Percentiles rank a stretch among this genome's conserved stretches.
Conservation (phyloP, 2,113 vertebrate species). For the Lycocorax pyrrhopterus region DNA sequence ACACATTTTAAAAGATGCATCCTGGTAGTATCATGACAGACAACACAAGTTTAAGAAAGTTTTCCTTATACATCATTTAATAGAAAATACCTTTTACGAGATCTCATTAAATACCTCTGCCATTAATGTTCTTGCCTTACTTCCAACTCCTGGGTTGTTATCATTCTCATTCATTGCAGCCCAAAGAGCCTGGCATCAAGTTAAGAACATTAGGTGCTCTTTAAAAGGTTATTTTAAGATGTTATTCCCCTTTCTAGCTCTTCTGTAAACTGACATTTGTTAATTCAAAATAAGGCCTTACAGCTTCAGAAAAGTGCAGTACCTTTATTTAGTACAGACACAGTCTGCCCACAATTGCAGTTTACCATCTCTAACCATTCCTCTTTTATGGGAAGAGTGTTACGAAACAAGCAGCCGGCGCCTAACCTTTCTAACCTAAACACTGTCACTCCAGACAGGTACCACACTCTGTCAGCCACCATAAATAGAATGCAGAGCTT, state of each 20-base stretch:
- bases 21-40: neutral
- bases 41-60: neutral
- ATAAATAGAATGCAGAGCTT: neutral
- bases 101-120: neutral
- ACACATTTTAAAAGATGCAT: neutral
- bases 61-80: neutral
- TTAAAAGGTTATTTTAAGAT: conserved; percentile 32
- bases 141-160: neutral
- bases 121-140: neutral
- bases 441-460: neutral
- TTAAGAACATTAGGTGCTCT: conserved; percentile 36
- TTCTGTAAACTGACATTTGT: conserved; percentile 31
- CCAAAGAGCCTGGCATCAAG: neutral
- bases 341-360: neutral
- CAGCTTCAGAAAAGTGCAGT: neutral
- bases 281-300: neutral
- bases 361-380: neutral
- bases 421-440: conserved; percentile 14
- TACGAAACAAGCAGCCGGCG: neutral
- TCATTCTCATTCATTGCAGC: neutral
- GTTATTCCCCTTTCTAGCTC: neutral
- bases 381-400: neutral
- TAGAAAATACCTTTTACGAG: neutral
- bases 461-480: neutral
- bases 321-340: neutral